Evolutionary conservation across 2,797 vertebrate genomes (phyloP), one percentile per base, ranked within the genome.

Genomic region (Sandelia bainsii): DNA sequence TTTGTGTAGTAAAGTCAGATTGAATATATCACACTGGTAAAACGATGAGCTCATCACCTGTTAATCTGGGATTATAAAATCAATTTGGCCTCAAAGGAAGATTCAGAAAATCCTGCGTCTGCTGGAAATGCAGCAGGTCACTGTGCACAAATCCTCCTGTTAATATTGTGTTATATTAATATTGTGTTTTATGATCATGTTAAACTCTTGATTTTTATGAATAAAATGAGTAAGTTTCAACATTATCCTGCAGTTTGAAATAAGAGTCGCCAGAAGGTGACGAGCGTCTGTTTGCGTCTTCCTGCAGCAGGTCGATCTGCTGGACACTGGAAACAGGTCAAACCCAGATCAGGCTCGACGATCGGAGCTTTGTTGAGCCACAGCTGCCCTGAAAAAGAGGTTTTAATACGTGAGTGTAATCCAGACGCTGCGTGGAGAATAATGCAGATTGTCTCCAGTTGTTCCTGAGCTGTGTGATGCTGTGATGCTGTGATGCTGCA

Each of bases 341-440:
- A 85, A 76, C 49, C 64, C 64, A 59, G 75, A 79, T 80, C 72
- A 80, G 60, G 65, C 56, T 23, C 25, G n/a, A 7, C 22, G n/a
- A 49, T 58, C 62, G 8, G 19, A 44, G 40, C 46, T 23, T 39
- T 53, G 34, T n/a, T 59, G 39, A 70, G 61, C 67, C 37, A 17
- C 5, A 8, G 44, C 22, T 77, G 51, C 10, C 77, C 72, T 72
- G 71, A 57, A 45, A 60, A 71, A 52, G n/a, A 68, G 16, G 37
- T 19, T 56, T 69, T 61, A 48, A 67, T 17, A 67, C n/a, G 19
- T 49, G 23, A 51, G 1, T 20, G 22, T 75, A 51, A 70, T 70
- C 34, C 40, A 46, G n/a, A 13, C 1, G 6, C 51, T 20, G 34
- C 16, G 10, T n/a, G 44, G 19, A 45, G 16, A 48, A 22, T 48